A percentile compares a stretch with the other conserved stretches of the same genome.
These are phyloP conservation scores for Galagoides demidoff DNA, from an alignment of 2,797 vertebrate species.

Conservation along the genomic window DNA sequence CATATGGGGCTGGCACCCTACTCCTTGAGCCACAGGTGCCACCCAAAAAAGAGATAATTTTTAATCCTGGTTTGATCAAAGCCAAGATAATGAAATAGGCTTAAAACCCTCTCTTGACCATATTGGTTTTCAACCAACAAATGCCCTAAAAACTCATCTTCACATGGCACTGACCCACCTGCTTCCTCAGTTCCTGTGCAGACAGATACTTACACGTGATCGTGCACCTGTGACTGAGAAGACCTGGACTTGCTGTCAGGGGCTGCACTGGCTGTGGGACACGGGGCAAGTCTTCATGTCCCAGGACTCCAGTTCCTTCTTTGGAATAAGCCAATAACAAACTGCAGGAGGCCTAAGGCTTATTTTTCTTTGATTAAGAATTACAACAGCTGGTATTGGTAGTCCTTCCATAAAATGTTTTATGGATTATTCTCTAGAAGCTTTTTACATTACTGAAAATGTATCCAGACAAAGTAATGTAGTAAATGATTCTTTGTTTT, in stretches of 20 bases:
- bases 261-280: too few species aligned
- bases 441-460: neutral
- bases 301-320: neutral
- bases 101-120: neutral
- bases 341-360: neutral
- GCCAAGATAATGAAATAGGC: neutral
- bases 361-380: neutral
- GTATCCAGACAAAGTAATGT: neutral
- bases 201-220: neutral
- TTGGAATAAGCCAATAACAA: neutral
- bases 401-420: neutral
- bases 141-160: neutral
- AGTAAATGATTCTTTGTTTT: neutral
- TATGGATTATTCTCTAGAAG: neutral
- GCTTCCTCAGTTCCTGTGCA: neutral
- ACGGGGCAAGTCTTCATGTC: neutral
- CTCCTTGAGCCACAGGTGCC: too few species aligned
- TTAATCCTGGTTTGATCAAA: neutral
- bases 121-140: neutral
- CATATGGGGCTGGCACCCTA: too few species aligned
- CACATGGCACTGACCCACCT: neutral
- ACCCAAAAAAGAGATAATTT: neutral
- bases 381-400: neutral
- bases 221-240: neutral
- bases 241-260: fast-evolving